A percentile compares a stretch with the other conserved stretches of the same genome.
phyloP scores from a whole-genome alignment of 2,113 vertebrate genomes.

The Sclerurus mexicanus region DNA sequence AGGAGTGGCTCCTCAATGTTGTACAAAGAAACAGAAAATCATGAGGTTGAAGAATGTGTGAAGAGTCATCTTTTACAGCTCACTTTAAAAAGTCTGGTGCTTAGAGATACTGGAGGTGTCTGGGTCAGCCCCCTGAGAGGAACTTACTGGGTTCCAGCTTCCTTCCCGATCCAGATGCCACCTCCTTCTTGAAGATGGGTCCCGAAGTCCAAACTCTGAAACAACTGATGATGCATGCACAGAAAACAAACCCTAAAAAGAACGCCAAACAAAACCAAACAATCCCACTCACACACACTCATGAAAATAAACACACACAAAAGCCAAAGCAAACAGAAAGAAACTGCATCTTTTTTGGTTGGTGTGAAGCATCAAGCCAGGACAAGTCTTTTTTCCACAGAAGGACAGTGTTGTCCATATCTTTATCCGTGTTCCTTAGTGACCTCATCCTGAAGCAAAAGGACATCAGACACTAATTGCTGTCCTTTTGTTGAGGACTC shows the following conservation, averaged over 20 bases:
- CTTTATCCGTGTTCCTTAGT: background rate
- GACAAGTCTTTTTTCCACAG: background rate
- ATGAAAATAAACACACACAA: background rate
- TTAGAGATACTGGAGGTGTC: background rate
- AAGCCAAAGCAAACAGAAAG: background rate
- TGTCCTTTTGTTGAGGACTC: background rate
- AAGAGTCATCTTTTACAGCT: background rate
- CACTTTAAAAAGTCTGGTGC: accelerated
- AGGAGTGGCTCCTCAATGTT: background rate
- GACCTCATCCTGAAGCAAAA: background rate
- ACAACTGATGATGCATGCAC: background rate
- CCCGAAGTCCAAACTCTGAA: background rate
- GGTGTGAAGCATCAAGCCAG: background rate
- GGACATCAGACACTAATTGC: background rate
- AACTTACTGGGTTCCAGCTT: background rate
- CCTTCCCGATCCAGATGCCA: background rate
- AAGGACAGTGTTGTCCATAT: background rate
- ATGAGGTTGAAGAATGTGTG: background rate
- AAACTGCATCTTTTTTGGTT: background rate
- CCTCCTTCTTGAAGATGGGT: background rate
- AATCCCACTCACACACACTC: background rate
- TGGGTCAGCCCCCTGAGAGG: background rate
- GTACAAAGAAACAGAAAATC: background rate
- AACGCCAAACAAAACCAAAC: accelerated
- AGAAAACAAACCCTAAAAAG: background rate